Base-by-base conservation (phyloP, 2,888 invertebrate species). In the Griposia aprilina region DNA sequence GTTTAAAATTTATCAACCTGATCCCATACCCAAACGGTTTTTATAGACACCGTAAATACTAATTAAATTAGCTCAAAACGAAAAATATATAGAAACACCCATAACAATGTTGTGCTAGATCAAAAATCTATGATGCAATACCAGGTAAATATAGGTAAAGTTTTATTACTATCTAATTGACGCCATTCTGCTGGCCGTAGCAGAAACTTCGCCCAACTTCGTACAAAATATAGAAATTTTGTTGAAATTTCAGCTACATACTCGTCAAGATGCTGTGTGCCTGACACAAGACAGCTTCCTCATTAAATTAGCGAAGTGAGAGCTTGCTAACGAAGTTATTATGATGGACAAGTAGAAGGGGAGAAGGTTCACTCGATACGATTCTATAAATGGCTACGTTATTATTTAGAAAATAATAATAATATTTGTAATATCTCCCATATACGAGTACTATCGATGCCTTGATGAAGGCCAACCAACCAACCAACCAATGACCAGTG, bases 241-340 rank as follows among this genome's bases (percentile, higher is more conserved):
- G 73, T 73, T 76, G 63, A 11, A 81, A 85, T 76, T 76, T 68
- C 60, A 72, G 52, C 74, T 76, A 68, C 74, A 81, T 68, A 45
- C 73, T 79, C 76, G 63, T 84, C 74, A 84, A 83, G 84, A 68
- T 41, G 70, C 52, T 76, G 77, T 71, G 78, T 80, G 80, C 41
- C 76, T 83, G 83, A 84, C 85, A 76, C 66, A 82, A 79, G 83
- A 77, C 83, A 81, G 79, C 83, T 84, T 78, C 80, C 87, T 90
- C 87, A 93, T 93, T 92, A 91, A 93, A 93, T 93, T 92, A 93
- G 89, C 88, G 87, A 89, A 88, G 88, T 91, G 90, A 90, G 88
- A 90, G 89, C 89, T 86, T 87, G 79, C 89, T 93, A 93, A 94
- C 91, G 91, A 92, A 93, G 90, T 93, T 93, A 93, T 92, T 92